Percentiles rank a stretch among this genome's conserved stretches.
These are phyloP conservation scores for Ophioninae sp. DNA, from an alignment of 2,888 invertebrate species.

Conservation along the genomic window DNA sequence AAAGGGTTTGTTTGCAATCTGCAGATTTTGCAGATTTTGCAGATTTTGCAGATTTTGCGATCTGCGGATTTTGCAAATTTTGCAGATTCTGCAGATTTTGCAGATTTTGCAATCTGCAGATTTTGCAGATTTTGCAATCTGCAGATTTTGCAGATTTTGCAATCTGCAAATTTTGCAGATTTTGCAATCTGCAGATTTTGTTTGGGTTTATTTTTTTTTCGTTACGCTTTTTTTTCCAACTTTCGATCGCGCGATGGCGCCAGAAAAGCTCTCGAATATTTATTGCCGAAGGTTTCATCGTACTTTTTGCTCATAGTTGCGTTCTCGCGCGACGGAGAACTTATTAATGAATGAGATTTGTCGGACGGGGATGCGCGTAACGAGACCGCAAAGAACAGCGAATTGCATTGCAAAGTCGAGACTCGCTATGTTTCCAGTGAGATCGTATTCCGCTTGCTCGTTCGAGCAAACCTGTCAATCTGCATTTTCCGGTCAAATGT, in stretches of 20 bases:
- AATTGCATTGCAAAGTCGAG: background rate
- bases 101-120: too few species aligned
- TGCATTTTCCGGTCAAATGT: background rate
- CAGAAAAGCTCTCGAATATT: background rate
- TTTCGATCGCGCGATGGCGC: background rate
- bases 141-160: too few species aligned
- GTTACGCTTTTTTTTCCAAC: background rate
- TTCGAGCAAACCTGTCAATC: background rate
- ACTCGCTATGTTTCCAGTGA: background rate
- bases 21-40: too few species aligned
- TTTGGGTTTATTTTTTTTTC: background rate
- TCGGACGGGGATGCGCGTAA: background rate
- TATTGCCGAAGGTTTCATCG: background rate
- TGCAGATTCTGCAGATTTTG: too few species aligned
- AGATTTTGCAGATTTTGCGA: too few species aligned
- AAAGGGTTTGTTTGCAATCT: too few species aligned
- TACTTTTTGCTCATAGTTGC: background rate
- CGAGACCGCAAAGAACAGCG: background rate
- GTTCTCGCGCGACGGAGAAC: background rate
- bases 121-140: too few species aligned
- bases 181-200: too few species aligned
- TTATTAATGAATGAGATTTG: slow-evolving; percentile 11
- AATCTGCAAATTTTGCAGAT: too few species aligned
- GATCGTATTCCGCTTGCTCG: background rate
- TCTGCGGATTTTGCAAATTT: too few species aligned